These are phyloP conservation scores for Gyrodactylus bullatarudis DNA, from an alignment of 1,140 invertebrate species.

Conservation along the genomic window DNA sequence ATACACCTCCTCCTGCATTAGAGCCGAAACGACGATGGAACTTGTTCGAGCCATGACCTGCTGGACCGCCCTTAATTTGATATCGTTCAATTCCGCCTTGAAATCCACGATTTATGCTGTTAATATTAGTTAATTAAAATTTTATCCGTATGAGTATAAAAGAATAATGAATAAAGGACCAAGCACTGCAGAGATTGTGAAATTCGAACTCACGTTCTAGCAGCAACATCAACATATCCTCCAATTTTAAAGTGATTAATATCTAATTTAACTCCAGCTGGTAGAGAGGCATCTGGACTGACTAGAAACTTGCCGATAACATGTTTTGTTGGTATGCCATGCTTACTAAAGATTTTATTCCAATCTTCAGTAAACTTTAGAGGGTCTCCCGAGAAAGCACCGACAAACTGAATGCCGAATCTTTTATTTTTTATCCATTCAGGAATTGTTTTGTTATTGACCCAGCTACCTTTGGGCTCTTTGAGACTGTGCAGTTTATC, in stretches of 20 bases:
- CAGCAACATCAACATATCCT: slow-evolving; percentile 52
- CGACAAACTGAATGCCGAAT: slow-evolving; percentile 40
- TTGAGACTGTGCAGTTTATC: slow-evolving; percentile 9
- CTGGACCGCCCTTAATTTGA: slow-evolving; percentile 67
- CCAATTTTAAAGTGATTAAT: slow-evolving; percentile 51
- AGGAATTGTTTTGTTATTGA: neutral
- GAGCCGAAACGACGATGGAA: slow-evolving; percentile 59
- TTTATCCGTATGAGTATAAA: too few relatives aligned
- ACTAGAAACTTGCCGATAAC: slow-evolving; percentile 45
- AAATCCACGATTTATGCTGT: slow-evolving; percentile 58
- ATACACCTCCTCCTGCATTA: slow-evolving; percentile 28
- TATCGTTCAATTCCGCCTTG: slow-evolving; percentile 87
- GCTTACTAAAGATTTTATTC: slow-evolving; percentile 42
- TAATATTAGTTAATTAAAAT: too few relatives aligned
- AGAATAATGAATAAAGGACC: too few relatives aligned
- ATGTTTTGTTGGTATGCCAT: slow-evolving; percentile 56
- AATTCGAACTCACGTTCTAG: slow-evolving; percentile 12
- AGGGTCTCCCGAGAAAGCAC: slow-evolving; percentile 54
- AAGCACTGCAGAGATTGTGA: too few relatives aligned
- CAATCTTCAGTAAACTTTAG: slow-evolving; percentile 46
- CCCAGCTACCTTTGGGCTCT: neutral
- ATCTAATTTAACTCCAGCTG: slow-evolving; percentile 25
- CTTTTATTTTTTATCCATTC: slow-evolving; percentile 10
- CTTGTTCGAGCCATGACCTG: slow-evolving; percentile 61
- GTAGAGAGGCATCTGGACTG: slow-evolving; percentile 45